These are phyloP conservation scores for Anastrepha ludens DNA, from an alignment of 1,140 invertebrate genomes.

Conservation along the genomic window DNA sequence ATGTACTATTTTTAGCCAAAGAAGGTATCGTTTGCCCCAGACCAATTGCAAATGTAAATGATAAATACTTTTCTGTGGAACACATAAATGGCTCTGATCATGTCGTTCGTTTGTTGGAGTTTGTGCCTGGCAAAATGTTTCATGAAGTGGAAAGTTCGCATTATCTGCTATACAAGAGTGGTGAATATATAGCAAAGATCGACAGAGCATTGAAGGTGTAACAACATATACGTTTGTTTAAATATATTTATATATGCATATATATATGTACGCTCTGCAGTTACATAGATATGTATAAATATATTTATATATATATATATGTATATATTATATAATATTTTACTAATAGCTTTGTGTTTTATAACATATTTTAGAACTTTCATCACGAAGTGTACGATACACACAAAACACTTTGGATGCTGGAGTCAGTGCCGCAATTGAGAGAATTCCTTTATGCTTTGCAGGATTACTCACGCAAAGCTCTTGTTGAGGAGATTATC, in stretches of 20 bases:
- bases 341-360: not conserved
- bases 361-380: slow-evolving; percentile 74
- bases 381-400: slow-evolving; percentile 81
- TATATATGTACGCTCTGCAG: not conserved
- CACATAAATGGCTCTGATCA: slow-evolving; percentile 77
- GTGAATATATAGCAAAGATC: slow-evolving; percentile 81
- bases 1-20: slow-evolving; percentile 73
- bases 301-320: not conserved
- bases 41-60: slow-evolving; percentile 81
- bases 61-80: slow-evolving; percentile 79
- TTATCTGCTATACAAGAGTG: slow-evolving; percentile 81
- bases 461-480: slow-evolving; percentile 77
- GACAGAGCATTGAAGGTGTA: slow-evolving; percentile 80
- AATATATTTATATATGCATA: not conserved
- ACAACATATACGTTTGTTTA: not conserved
- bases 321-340: not conserved
- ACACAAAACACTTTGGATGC: slow-evolving; percentile 83
- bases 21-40: slow-evolving; percentile 79
- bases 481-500: slow-evolving; percentile 80
- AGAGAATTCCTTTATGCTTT: slow-evolving; percentile 82
- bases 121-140: slow-evolving; percentile 82
- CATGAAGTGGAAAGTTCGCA: slow-evolving; percentile 77
- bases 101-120: slow-evolving; percentile 84
- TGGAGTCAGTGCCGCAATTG: slow-evolving; percentile 81
- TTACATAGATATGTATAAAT: not conserved